Conservation (phyloP, 1,140 invertebrate genomes). For the Meloidogyne chitwoodi region DNA sequence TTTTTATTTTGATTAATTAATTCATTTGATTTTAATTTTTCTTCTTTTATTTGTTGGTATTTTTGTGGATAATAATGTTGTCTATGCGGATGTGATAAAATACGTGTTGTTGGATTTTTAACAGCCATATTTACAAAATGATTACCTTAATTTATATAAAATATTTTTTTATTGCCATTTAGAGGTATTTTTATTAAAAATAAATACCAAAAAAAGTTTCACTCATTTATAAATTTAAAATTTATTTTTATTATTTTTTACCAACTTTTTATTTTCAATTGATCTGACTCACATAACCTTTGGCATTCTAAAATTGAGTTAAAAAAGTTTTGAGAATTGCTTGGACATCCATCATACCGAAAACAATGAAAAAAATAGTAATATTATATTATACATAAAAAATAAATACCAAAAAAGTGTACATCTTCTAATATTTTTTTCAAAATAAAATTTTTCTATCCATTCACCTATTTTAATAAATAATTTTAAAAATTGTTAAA, state of each 20-base stretch:
- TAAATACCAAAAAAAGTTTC: too few species aligned
- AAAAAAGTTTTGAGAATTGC: slow-evolving; percentile 14
- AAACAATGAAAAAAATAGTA: slow-evolving; percentile 3
- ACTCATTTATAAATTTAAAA: too few species aligned
- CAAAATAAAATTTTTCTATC: not conserved
- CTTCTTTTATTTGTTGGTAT: not conserved
- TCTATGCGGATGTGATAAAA: not conserved
- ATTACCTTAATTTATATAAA: too few species aligned
- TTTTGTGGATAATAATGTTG: not conserved
- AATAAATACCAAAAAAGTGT: not conserved
- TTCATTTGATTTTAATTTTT: not conserved
- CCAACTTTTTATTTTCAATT: not conserved
- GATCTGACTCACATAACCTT: not conserved
- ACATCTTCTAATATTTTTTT: not conserved
- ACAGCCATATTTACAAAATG: not conserved
- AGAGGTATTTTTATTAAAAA: too few species aligned
- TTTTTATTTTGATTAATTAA: not conserved
- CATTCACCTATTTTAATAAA: not conserved
- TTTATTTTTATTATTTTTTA: not conserved
- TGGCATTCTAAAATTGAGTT: slow-evolving; percentile 9
- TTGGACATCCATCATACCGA: slow-evolving; percentile 18
- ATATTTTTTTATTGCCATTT: too few species aligned
- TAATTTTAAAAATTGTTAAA: not conserved
- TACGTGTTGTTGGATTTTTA: not conserved
- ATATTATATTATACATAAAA: not conserved